These are phyloP conservation scores for Coregonus clupeaformis DNA, from an alignment of 2,113 vertebrate genomes.

Conservation along the genomic window DNA sequence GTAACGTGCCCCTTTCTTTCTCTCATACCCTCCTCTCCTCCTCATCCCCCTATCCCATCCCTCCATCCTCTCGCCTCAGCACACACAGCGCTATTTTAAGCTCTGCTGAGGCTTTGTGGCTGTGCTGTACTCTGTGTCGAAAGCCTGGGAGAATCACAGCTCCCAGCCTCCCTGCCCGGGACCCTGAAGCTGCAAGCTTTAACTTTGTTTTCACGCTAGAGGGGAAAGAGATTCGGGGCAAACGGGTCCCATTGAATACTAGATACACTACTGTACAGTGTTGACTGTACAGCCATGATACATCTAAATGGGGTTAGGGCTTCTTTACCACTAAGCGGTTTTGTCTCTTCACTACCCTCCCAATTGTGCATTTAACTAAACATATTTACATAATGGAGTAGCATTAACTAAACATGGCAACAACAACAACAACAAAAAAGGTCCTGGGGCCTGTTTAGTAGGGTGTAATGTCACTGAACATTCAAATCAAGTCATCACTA, in stretches of 20 bases:
- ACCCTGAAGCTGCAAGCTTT: not conserved
- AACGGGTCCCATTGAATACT: not conserved
- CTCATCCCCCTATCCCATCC: conserved; percentile 19
- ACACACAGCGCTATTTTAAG: conserved; percentile 51
- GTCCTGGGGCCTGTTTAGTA: too few species aligned
- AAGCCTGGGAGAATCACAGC: not conserved
- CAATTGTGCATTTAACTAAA: not conserved
- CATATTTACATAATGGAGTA: not conserved
- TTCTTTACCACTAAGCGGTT: too few species aligned
- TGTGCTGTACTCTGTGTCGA: not conserved
- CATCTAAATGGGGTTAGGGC: too few species aligned
- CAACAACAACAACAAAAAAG: too few species aligned
- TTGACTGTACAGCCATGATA: too few species aligned
- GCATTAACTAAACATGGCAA: too few species aligned
- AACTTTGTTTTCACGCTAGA: not conserved
- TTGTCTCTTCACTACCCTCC: not conserved
- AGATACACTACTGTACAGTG: not conserved
- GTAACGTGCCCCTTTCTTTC: conserved; percentile 53
- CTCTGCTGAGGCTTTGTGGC: not conserved
- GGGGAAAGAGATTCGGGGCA: not conserved
- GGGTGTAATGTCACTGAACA: too few species aligned
- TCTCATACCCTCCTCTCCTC: not conserved
- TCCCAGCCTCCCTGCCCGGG: not conserved
- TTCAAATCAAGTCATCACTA: not conserved
- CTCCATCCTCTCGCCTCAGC: conserved; percentile 51